Base-by-base conservation (phyloP, 2,888 invertebrate genomes). In the Cremastinae sp. region DNA sequence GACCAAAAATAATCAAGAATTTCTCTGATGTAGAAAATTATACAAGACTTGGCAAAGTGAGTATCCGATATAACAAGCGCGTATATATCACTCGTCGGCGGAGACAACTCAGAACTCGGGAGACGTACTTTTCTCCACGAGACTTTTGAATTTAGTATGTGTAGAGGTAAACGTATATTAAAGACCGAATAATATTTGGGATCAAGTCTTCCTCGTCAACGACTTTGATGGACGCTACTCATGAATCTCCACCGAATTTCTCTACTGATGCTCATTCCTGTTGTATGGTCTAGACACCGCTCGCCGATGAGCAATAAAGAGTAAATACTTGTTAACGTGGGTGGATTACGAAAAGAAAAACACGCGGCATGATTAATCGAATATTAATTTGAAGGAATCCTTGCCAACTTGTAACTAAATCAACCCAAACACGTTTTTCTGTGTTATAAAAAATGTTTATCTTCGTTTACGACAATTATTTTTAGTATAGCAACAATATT, bases 81-180 rank as follows among this genome's bases (percentile, higher is more conserved):
- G n/a, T n/a, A 53, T 73, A 76, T 73, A 69, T 76, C 76, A 76
- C 73, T 76, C 76, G 55, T 1, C 58, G 35, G 45, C 39, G 28
- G 49, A 47, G 53, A 49, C 47, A 66, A 61, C 51, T 53, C 37
- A 14, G 22, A 51, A 53, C 47, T 66, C 53, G 20, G 43, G 62
- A 47, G 37, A 43, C 66, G 62, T 41, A 35, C 35, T 73, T 66
- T 73, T 73, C 58, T 49, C 45, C 28, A 47, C 12, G 22, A 16
- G 35, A 59, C 61, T 74, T 61, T 51, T 59, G 69, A 51, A 51
- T 18, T 43, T 35, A 41, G 35, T n/a, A 35, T 20, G 9, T 18
- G 16, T 39, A 28, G 45, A 22, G 12, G 45, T 4, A 45, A 49
- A 18, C 49, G 16, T 47, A 53, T 43, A 70, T n/a, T n/a, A 61